Evolutionary conservation across 2,888 invertebrate species (phyloP), one percentile per base, ranked within the genome.

Genomic region (Cryptus viduatorius): DNA sequence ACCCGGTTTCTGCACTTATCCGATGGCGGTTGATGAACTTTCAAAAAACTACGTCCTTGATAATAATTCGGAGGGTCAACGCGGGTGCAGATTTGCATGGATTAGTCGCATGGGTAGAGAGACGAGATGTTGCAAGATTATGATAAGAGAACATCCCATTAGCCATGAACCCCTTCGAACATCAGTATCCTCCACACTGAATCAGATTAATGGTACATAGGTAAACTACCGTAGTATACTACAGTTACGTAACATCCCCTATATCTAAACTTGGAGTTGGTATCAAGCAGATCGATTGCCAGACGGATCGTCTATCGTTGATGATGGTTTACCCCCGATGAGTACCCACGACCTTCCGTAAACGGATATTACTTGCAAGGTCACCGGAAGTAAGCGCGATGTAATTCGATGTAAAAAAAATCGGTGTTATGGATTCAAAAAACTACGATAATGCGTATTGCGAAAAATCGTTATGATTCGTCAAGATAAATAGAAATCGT

Each of bases 251-350:
- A 42, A 48, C 37, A 46, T 56, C 64, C 5, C 46, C n/a, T 12
- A 12, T 0, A 24, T 8, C 14, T 48, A 24, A n/a, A 37, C 61
- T 31, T 75, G 19, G 16, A 46, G 37, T 37, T 16, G 44, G 64
- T 73, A 75, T 79, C 44, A 81, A 64, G 75, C 78, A 48, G 73
- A 80, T 75, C 64, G 78, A 81, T 84, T 81, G 56, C 29, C 68
- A 31, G 59, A 71, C 24, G 71, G 56, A 37, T 65, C 44, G 61
- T 81, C 77, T 73, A 81, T 78, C 79, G 65, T 81, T 81, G 77
- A 75, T 64, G 16, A 53, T 10, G 73, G 42, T 75, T 71, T 50
- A 71, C 37, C n/a, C n/a, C 19, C 24, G 37, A 12, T 53, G n/a
- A 71, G 59, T n/a, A 59, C 19, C 69, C 71, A 53, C 44, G 48